Evolutionary conservation across 2,888 invertebrate genomes (phyloP).

Genomic region (Archips crataeganus): DNA sequence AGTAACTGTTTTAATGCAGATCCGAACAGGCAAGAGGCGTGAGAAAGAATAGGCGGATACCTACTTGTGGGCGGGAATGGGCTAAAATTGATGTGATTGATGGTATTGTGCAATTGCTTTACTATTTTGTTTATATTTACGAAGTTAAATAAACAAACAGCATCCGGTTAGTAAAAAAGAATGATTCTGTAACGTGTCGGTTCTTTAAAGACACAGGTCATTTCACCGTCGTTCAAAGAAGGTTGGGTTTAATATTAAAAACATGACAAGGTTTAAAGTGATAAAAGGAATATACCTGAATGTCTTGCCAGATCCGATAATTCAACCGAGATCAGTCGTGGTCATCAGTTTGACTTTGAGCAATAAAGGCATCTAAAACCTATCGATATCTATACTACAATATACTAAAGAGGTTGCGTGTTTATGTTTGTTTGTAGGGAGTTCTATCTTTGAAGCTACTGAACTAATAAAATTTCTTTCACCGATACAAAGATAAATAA

Average conservation of each 20-base stretch:
- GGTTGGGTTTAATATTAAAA: too few species aligned
- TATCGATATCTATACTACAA: too few species aligned
- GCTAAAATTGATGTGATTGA: constrained; percentile 40
- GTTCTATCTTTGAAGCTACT: too few species aligned
- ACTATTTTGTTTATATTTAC: constrained; percentile 29
- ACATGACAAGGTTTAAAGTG: background rate
- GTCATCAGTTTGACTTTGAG: background rate
- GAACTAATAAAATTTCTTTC: too few species aligned
- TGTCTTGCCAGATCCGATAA: background rate
- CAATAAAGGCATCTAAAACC: background rate
- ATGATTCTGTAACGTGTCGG: too few species aligned
- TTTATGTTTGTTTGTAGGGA: too few species aligned
- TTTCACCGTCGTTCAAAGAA: too few species aligned
- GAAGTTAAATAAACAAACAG: constrained; percentile 1
- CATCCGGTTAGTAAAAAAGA: constrained; percentile 7
- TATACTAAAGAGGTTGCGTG: too few species aligned
- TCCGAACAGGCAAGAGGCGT: constrained; percentile 38
- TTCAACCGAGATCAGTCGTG: background rate
- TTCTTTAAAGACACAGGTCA: too few species aligned
- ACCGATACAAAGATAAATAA: too few species aligned
- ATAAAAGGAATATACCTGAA: background rate
- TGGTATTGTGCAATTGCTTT: constrained; percentile 36
- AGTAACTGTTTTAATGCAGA: constrained; percentile 39
- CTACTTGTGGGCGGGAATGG: constrained; percentile 35
- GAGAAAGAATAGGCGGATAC: constrained; percentile 38